Evolutionary conservation across 1,140 invertebrate genomes (phyloP), one percentile per base, ranked within the genome.

Genomic region (Nasonia longicornis): DNA sequence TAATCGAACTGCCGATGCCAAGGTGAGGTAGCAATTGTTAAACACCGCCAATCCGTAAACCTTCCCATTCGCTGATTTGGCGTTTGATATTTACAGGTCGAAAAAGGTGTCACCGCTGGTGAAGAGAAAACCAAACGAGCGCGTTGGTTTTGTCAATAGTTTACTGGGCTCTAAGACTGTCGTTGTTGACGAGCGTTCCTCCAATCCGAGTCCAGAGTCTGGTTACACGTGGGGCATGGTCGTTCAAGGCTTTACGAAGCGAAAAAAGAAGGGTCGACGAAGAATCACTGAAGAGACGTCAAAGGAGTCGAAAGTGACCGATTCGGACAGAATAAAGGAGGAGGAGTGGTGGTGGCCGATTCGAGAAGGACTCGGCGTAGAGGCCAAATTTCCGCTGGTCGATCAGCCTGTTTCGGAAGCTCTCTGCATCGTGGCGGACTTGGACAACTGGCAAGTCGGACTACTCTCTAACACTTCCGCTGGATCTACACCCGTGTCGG

Each of bases 341-440:
- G 80, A 86, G 11, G 83, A 88, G 71, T 89, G 88, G 88, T 88
- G 89, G 86, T 87, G 84, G 52, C 86, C 83, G n/a, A 88, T 89
- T 77, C 85, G 87, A 4, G 88, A 91, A 31, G 89, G 90, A 83
- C 86, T 90, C 14, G 77, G 80, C 10, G 79, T 89, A 8, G 85
- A 85, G 70, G 87, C 82, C 22, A 86, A 86, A 83, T 91, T 88
- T 85, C 92, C 93, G 29, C 88, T 92, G 58, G 88, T 93, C 45
- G 91, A 95, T 88, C 93, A 96, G 84, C 92, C 94, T 45, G 92
- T 96, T 1, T 92, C 94, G 20, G 96, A 97, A 88, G 94, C 96
- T 80, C 92, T 97, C 12, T 96, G 95, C 83, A 95, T 98, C 84
- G 89, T 97, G 48, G 97, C 95, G 0, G 95, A 98, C 86, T 94